Conservation (phyloP, 2,888 invertebrate species). For the Altica lythri region DNA sequence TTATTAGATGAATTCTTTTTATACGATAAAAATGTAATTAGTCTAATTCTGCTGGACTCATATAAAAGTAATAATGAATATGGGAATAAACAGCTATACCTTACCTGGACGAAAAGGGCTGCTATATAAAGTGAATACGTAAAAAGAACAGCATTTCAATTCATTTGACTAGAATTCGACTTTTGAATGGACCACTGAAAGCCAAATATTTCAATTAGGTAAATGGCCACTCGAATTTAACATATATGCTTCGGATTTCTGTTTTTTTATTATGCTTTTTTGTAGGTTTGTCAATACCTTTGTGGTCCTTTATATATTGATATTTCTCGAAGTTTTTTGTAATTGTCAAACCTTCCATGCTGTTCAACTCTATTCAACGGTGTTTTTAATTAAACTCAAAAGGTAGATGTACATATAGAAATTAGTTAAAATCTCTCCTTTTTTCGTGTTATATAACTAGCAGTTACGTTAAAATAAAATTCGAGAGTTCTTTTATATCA, state of each 20-base stretch:
- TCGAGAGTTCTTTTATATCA: too few relatives aligned
- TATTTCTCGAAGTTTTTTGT: slow-evolving; percentile 21
- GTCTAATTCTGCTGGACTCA: slow-evolving; percentile 15
- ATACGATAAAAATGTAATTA: slow-evolving; percentile 17
- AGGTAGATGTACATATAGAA: too few relatives aligned
- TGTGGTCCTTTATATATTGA: slow-evolving; percentile 18
- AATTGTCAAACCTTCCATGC: slow-evolving; percentile 7
- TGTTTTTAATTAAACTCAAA: too few relatives aligned
- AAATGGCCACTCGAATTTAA: slow-evolving; percentile 55
- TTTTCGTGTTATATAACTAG: too few relatives aligned
- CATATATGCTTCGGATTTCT: slow-evolving; percentile 47
- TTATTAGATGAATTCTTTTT: too few relatives aligned
- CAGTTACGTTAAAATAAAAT: too few relatives aligned
- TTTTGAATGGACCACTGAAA: slow-evolving; percentile 54
- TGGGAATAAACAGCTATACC: slow-evolving; percentile 13
- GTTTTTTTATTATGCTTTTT: slow-evolving; percentile 37
- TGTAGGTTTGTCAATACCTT: slow-evolving; percentile 28
- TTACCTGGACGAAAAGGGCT: slow-evolving; percentile 20
- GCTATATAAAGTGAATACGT: slow-evolving; percentile 47
- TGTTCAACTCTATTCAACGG: background rate
- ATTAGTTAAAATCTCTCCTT: too few relatives aligned
- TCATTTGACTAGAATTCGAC: slow-evolving; percentile 53
- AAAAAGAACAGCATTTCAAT: slow-evolving; percentile 53
- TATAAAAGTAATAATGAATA: slow-evolving; percentile 14
- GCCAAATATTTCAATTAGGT: slow-evolving; percentile 57